Conservation (phyloP, 2,113 vertebrate genomes). For the Rattus norvegicus region DNA sequence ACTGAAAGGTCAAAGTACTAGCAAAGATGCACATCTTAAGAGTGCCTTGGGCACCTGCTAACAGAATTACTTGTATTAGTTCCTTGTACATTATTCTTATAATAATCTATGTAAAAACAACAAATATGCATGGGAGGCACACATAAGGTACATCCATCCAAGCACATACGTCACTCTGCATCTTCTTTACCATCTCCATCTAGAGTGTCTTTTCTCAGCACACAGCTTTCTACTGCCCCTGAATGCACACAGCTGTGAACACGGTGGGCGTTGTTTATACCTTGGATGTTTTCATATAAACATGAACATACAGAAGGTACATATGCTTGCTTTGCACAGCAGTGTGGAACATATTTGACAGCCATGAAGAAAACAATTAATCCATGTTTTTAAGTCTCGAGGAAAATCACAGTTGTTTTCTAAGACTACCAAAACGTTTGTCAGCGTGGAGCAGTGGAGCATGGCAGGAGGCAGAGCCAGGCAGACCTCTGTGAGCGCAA, state of each 20-base stretch:
- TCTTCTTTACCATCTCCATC: neutral
- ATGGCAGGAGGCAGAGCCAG: neutral
- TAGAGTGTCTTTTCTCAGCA: neutral
- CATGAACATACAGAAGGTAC: neutral
- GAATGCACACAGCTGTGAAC: neutral
- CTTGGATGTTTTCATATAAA: conserved; percentile 36
- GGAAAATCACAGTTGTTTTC: neutral
- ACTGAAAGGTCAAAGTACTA: conserved; percentile 20
- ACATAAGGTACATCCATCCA: neutral
- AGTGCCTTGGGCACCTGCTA: neutral
- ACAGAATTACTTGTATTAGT: neutral
- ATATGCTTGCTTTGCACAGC: neutral
- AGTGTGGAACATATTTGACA: neutral
- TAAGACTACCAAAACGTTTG: neutral
- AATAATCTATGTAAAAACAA: conserved; percentile 16
- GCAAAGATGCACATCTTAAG: neutral
- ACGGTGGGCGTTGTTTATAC: neutral
- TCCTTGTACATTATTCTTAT: neutral
- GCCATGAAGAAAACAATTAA: neutral
- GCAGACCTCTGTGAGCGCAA: neutral
- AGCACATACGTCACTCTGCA: neutral
- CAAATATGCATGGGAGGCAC: neutral
- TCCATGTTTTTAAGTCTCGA: neutral
- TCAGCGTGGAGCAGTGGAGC: neutral
- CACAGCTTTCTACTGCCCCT: neutral